Evolutionary conservation across 1,140 invertebrate genomes (phyloP), one percentile per base, ranked within the genome.

Genomic region (Latrodectus geometricus): DNA sequence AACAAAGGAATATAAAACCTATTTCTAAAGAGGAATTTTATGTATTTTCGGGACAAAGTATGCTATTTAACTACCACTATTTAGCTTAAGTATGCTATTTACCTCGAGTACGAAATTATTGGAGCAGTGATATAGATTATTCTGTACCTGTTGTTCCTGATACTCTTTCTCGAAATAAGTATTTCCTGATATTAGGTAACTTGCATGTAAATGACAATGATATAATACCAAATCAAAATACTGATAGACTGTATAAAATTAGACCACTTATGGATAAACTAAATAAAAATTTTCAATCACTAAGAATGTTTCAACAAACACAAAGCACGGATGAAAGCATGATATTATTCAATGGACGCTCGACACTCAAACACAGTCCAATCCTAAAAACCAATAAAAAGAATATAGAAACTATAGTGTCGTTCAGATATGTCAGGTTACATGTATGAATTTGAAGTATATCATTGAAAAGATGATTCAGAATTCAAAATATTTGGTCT

Each of bases 391-490:
- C 77, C 65, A 9, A 68, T 79, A n/a, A 68, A 79, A 69, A 66
- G 65, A 50, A 23, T 61, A 35, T 79, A 68, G 7, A 68, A 79
- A 79, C n/a, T n/a, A n/a, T n/a, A n/a, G n/a, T n/a, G n/a, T n/a
- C n/a, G n/a, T n/a, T n/a, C n/a, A n/a, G n/a, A n/a, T n/a, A n/a
- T n/a, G n/a, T n/a, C n/a, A n/a, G n/a, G n/a, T n/a, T n/a, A n/a
- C n/a, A n/a, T n/a, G 65, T 79, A 79, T 68, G 77, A 78, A 48
- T 79, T 79, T 79, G 61, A 68, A 17, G 65, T 79, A 17, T 79
- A 79, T 68, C 65, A 79, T n/a, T 21, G 65, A 14, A 79, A 68
- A 69, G 61, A 68, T 9, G 4, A 79, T 17, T n/a, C 50, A 17
- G 49, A 73, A 65, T 49, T n/a, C 50, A 66, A 78, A 54, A 54